These are phyloP conservation scores for Serripes groenlandicus DNA, from an alignment of 2,888 invertebrate genomes.

Conservation along the genomic window DNA sequence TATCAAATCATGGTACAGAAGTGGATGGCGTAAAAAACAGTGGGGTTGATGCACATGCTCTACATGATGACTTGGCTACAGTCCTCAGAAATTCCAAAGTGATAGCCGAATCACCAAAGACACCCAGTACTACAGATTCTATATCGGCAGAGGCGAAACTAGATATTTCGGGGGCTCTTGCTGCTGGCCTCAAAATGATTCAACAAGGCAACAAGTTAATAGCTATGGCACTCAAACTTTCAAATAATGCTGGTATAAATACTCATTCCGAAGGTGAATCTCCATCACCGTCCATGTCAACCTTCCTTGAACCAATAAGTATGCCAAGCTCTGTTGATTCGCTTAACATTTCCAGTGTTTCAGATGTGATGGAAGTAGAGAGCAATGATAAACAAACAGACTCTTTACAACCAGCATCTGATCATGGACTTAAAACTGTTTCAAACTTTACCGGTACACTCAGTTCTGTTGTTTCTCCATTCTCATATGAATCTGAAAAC, in stretches of 20 bases:
- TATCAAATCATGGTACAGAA: not conserved
- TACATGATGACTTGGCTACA: not conserved
- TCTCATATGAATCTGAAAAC: not conserved
- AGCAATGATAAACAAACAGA: not conserved
- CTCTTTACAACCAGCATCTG: not conserved
- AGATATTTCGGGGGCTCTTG: not conserved
- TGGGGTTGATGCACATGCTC: not conserved
- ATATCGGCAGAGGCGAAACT: not conserved
- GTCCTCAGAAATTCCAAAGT: not conserved
- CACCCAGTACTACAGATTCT: not conserved
- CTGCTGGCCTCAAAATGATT: conserved; percentile 6
- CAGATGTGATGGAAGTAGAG: not conserved
- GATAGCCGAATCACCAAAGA: no score
- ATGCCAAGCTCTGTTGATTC: conserved; percentile 7
- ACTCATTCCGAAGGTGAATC: not conserved
- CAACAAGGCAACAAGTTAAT: conserved; percentile 16
- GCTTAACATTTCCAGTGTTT: not conserved
- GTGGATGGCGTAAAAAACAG: not conserved
- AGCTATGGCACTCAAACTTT: conserved; percentile 9
- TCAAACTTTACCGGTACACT: not conserved
- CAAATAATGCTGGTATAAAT: not conserved
- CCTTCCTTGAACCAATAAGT: not conserved
- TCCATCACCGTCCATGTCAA: not conserved
- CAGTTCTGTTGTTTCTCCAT: no score
- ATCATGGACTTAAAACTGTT: not conserved